These are phyloP conservation scores for Misgurnus anguillicaudatus DNA, from an alignment of 2,113 vertebrate species.

Conservation along the genomic window DNA sequence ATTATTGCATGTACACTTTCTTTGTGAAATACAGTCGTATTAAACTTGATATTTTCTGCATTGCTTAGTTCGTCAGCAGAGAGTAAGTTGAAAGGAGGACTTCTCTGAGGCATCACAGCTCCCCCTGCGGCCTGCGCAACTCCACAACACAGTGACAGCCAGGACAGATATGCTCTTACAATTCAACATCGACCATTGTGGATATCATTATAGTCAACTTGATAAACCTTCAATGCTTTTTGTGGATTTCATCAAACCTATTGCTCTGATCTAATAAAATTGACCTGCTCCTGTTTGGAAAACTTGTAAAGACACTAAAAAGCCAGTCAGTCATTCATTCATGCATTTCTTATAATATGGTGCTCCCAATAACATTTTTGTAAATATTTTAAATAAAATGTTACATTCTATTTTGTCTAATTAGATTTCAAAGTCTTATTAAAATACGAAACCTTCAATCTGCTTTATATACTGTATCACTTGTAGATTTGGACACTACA, in stretches of 20 bases:
- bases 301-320: constrained; percentile 45
- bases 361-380: constrained; percentile 66
- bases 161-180: constrained; percentile 27
- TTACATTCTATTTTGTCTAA: constrained; percentile 57
- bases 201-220: constrained; percentile 59
- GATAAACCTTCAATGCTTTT: constrained; percentile 53
- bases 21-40: neutral
- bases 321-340: constrained; percentile 42
- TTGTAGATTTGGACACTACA: neutral
- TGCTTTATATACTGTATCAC: neutral
- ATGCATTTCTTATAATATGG: constrained; percentile 63
- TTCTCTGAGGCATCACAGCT: constrained; percentile 6
- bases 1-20: neutral
- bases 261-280: constrained; percentile 48
- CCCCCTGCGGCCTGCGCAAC: neutral
- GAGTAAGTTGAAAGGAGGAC: constrained; percentile 69
- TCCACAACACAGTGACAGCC: neutral
- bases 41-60: constrained; percentile 1
- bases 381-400: constrained; percentile 79
- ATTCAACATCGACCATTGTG: constrained; percentile 37
- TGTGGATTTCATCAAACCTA: constrained; percentile 62
- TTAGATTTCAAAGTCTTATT: constrained; percentile 50
- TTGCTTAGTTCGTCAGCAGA: constrained; percentile 76
- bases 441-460: constrained; percentile 1
- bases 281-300: constrained; percentile 39